phyloP scores from a whole-genome alignment of 2,113 vertebrate species.

The Pitta sordida region DNA sequence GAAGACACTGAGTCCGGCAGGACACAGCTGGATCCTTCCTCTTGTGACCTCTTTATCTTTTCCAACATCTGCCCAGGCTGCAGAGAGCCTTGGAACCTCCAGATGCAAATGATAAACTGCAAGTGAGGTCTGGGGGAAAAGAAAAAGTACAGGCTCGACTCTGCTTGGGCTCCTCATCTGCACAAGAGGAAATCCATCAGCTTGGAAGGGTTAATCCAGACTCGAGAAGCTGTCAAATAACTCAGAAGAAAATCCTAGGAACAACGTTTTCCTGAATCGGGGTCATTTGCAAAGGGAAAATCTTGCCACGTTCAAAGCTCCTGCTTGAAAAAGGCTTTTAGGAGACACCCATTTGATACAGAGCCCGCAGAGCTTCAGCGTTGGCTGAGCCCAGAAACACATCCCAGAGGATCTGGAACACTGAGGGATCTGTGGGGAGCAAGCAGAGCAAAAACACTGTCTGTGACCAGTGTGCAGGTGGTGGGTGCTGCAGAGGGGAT shows the following conservation, averaged over 20 bases:
- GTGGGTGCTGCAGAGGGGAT: accelerated
- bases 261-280: background rate
- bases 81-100: background rate
- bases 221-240: background rate
- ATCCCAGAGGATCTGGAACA: background rate
- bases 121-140: background rate
- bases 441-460: accelerated
- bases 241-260: background rate
- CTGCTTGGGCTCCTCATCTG: background rate
- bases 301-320: background rate
- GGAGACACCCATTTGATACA: accelerated
- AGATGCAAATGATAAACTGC: background rate
- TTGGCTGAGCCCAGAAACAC: accelerated
- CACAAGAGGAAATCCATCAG: background rate
- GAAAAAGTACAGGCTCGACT: background rate
- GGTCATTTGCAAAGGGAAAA: background rate
- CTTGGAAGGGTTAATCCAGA: background rate
- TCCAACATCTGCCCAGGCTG: background rate
- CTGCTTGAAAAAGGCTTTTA: background rate
- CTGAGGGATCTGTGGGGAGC: background rate
- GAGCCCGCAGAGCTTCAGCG: background rate
- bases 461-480: accelerated
- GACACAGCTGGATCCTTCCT: background rate
- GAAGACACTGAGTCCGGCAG: background rate
- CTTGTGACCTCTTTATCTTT: background rate